Conservation (phyloP, 1,140 invertebrate species). For the Drosophila subpulchrella region DNA sequence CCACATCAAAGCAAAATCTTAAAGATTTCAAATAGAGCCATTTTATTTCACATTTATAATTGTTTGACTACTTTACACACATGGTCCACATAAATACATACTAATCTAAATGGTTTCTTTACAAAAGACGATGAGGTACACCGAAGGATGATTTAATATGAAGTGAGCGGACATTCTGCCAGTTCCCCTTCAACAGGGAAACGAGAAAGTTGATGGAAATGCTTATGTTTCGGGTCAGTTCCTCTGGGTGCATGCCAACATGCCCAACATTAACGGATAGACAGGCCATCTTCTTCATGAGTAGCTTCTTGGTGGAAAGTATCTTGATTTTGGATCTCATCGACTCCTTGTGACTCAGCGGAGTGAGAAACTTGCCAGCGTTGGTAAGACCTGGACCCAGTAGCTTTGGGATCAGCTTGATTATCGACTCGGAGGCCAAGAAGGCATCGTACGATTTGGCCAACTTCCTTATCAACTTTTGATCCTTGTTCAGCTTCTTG, state of each 20-base stretch:
- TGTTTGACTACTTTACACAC: background rate
- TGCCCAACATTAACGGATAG: slow-evolving; percentile 18
- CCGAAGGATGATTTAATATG: slow-evolving; percentile 9
- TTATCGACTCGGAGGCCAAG: slow-evolving; percentile 10
- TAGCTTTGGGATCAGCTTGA: slow-evolving; percentile 2
- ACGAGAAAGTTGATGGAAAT: slow-evolving; percentile 21
- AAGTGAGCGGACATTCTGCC: slow-evolving; percentile 19
- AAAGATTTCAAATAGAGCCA: background rate
- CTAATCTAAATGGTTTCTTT: background rate
- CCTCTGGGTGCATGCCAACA: background rate
- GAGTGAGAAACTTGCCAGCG: slow-evolving; percentile 17
- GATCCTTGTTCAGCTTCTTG: background rate
- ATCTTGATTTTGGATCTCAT: slow-evolving; percentile 8
- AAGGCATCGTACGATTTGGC: slow-evolving; percentile 9
- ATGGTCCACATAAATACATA: background rate
- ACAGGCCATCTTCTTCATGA: slow-evolving; percentile 1
- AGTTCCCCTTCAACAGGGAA: slow-evolving; percentile 15
- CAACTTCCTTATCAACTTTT: slow-evolving; percentile 6
- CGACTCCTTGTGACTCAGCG: slow-evolving; percentile 10
- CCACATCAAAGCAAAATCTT: background rate
- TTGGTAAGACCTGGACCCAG: slow-evolving; percentile 4
- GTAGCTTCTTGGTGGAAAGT: slow-evolving; percentile 5
- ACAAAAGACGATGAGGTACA: background rate
- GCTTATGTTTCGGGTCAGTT: slow-evolving; percentile 4
- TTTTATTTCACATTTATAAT: background rate